Percentiles rank a stretch among this genome's conserved stretches.
phyloP scores from a whole-genome alignment of 2,888 invertebrate species.

The Dynastes tityus region DNA sequence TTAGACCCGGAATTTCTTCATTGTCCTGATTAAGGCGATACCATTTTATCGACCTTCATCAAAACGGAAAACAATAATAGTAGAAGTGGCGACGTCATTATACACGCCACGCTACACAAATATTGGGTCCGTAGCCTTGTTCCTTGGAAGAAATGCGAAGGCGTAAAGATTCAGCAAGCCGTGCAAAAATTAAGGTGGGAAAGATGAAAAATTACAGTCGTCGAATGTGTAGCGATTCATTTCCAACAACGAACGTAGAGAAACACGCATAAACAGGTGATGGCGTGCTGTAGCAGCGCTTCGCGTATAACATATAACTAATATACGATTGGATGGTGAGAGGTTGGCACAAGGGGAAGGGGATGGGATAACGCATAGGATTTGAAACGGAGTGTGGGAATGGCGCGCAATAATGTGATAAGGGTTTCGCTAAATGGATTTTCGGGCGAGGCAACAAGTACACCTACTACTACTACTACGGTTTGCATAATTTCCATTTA shows the following conservation, averaged over 20 bases:
- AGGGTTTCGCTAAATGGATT: slow-evolving; percentile 48
- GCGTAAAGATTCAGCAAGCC: slow-evolving; percentile 7
- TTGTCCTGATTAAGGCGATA: no score
- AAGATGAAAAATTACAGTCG: slow-evolving; percentile 9
- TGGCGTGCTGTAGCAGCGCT: neutral
- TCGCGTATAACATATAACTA: neutral
- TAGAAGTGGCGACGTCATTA: no score
- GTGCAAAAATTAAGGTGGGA: slow-evolving; percentile 16
- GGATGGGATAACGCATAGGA: slow-evolving; percentile 8
- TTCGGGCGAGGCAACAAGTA: slow-evolving; percentile 49
- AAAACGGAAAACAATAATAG: no score
- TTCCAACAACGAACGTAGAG: neutral
- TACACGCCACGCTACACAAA: neutral
- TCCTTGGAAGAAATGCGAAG: neutral
- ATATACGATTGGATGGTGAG: neutral
- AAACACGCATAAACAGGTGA: slow-evolving; percentile 15
- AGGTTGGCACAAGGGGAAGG: neutral
- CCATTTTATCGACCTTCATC: no score
- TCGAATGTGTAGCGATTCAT: slow-evolving; percentile 9
- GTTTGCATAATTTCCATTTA: slow-evolving; percentile 51
- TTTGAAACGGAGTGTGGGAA: slow-evolving; percentile 1
- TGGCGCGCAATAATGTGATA: slow-evolving; percentile 43
- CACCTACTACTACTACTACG: slow-evolving; percentile 12
- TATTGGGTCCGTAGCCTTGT: no score
- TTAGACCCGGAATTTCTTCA: no score